phyloP scores from a whole-genome alignment of 2,888 invertebrate genomes.

The Drosophila colorata region DNA sequence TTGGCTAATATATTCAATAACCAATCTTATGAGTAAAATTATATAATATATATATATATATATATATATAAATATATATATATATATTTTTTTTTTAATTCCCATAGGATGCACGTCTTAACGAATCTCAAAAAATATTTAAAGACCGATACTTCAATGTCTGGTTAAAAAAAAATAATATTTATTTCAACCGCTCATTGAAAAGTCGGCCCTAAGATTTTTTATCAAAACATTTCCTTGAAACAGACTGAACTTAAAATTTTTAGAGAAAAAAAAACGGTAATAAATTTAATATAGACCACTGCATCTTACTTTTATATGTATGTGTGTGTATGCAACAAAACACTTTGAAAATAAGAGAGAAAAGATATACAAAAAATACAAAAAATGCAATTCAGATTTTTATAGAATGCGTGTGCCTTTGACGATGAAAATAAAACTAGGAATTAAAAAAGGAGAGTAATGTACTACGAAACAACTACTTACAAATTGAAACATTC shows the following conservation, averaged over 20 bases:
- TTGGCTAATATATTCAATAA: conserved; percentile 55
- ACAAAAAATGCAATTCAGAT: conserved; percentile 61
- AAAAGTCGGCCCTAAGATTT: conserved; percentile 33
- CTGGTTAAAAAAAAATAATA: conserved; percentile 11
- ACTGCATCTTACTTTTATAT: conserved; percentile 62
- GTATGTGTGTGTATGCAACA: conserved; percentile 48
- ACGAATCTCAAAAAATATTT: conserved; percentile 82
- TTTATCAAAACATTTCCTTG: conserved; percentile 74
- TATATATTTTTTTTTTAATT: conserved; percentile 56
- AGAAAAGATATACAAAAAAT: conserved; percentile 10
- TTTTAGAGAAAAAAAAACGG: conserved; percentile 50
- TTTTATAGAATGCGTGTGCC: conserved; percentile 76
- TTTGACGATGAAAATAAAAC: conserved; percentile 64
- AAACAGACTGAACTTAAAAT: conserved; percentile 75
- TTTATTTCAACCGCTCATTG: conserved; percentile 26
- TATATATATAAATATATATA: conserved; percentile 46
- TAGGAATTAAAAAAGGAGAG: conserved; percentile 66
- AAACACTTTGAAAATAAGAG: conserved; percentile 37
- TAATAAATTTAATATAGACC: conserved; percentile 46
- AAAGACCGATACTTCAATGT: conserved; percentile 26
- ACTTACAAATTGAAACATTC: conserved; percentile 37
- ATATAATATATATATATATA: conserved; percentile 43
- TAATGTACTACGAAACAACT: conserved; percentile 46
- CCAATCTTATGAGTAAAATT: conserved; percentile 43
- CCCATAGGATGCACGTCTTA: conserved; percentile 71